Base-by-base conservation (phyloP, 2,888 invertebrate species). In the Cerastoderma edule region DNA sequence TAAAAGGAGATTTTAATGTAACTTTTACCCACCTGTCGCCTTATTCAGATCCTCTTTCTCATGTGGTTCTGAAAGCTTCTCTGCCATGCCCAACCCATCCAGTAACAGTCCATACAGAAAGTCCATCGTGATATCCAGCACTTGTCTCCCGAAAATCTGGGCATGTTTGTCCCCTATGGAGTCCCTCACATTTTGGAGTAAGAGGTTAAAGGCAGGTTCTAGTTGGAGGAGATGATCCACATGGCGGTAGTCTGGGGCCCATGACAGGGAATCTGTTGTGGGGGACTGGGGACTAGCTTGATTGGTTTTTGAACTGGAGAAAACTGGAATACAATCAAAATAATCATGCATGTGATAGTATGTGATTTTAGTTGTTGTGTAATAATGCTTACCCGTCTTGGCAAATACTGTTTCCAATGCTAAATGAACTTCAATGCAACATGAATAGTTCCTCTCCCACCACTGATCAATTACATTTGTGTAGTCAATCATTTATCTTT, bases 41-140 rank as follows among this genome's bases (percentile, higher is more conserved):
- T 74, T 65, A 35, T 83, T 79, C 27, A 88, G 35, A 50, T 87
- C 85, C 13, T 72, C 70, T 44, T 65, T 72, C 54, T 83, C 83
- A 16, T 72, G 50, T n/a, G 71, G 48, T 8, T 78, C 80, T 5
- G 65, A 65, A 2, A 83, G 39, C 16, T 63, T 60, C 19, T 79
- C 78, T n/a, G 74, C 68, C 0, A 85, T 73, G 30, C 75, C 67
- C 13, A 87, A 71, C 32, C 85, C 87, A 78, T 89, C 87, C 10
- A 85, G 78, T 32, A 89, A 67, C 35, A 89, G 69, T 6, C 77
- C 82, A 78, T 90, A 88, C 28, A 90, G 74, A 66, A 87, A 88
- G 50, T 89, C 85, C 67, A 90, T 70, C 10, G 84, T 87, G 33
- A 88, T 73, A 30, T 87, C 83, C 50, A 91, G 72, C 2, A 91